Base-by-base conservation (phyloP, 1,140 invertebrate genomes). In the Polypedilum pembai region DNA sequence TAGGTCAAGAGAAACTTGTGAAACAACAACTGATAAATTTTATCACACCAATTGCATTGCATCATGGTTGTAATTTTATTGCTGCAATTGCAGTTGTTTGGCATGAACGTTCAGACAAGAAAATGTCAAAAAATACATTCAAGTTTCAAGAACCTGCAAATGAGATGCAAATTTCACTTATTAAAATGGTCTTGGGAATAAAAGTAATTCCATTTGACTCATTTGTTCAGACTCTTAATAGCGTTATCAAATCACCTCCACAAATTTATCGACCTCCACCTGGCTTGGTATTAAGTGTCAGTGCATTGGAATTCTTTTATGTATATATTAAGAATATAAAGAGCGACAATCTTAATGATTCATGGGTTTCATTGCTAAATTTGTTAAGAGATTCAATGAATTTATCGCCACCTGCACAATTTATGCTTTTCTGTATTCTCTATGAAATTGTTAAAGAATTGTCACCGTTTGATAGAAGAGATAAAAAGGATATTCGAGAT, bases 21-120 rank as follows among this genome's bases (percentile, higher is more conserved):
- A 89, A 90, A 74, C 89, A 92, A 77, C 90, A 94, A 76, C 85
- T 97, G 33, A 80, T 96, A 74, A 92, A 94, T 79, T 90, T 96
- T 75, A 80, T 97, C 0, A 94, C 92, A 79, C 94, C 95, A 1
- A 90, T 97, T 72, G 93, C 93, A 15, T 86, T 93, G 63, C 90
- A 94, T 80, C 93, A 97, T 82, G 90, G 92, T 40, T 85, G 88
- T 12, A 91, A 91, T 79, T 93, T 97, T 76, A 83, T 97, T 73
- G 89, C 90, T 18, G 91, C 94, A 12, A 86, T 96, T 76, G 92
- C 92, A n/a, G 89, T 94, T 63, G 93, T 93, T 41, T 96, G 94
- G 94, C 89, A 93, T 80, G 93, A 95, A 78, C 85, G 90, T 73
- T 85, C 88, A 1, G 75, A 73, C 74, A 72, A 73, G 17, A 65